Evolutionary conservation across 2,888 invertebrate genomes (phyloP), one percentile per base, ranked within the genome.

Genomic region (Saturnia japonica): DNA sequence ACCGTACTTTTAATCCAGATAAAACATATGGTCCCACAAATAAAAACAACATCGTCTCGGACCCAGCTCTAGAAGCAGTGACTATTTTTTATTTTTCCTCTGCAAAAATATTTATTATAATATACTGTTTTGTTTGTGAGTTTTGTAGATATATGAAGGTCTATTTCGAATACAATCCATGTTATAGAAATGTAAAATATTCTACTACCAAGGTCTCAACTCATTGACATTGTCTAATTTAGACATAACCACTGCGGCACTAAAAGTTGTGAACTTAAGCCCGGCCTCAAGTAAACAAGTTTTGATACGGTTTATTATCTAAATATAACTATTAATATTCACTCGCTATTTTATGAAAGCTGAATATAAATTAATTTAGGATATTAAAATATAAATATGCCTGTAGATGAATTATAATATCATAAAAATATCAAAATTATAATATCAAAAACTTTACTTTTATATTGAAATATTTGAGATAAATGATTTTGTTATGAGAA

Each of bases 251-350:
- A 14, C 9, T 54, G 1, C 14, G 25, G 25, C 25, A 1, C 11
- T 12, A 3, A 57, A 25, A 25, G 25, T 28, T 1, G 4, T 57
- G 25, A 57, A 14, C 57, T 25, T 57, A 57, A 25, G 57, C 28
- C 25, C 57, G 25, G 57, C 25, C 57, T 57, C 25, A 57, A 25
- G 2, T 25, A 57, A 25, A 57, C 25, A 28, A 1, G 25, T 25
- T 57, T 57, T 22, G 22, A 57, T 12, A 57, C 22, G 19, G 54
- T 0, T n/a, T 54, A 54, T 54, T 22, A 54, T 9, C 8, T n/a
- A 54, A 54, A 54, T 54, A 54, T 8, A 57, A 22, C 57, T 22
- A 57, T 57, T 57, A 57, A 57, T 25, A 57, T 57, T 57, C 25
- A 4, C 25, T 57, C 14, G 25, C 25, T 57, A 2, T 28, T 57